Percentiles rank a stretch among this genome's conserved stretches.
phyloP scores from a whole-genome alignment of 2,888 invertebrate genomes.

The Tupiocoris notatus region DNA sequence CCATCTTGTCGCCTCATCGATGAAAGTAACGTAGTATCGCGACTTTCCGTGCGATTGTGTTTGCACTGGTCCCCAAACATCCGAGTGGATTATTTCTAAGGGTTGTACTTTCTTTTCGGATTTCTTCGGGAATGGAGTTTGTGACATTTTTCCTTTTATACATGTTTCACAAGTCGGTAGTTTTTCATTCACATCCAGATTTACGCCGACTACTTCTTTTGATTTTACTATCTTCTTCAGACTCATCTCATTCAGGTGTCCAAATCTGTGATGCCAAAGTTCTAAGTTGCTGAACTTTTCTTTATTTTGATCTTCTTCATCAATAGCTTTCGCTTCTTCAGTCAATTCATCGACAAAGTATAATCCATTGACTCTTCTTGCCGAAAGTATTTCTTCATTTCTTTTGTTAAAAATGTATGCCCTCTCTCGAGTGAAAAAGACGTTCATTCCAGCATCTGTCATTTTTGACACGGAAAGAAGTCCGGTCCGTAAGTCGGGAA shows the following conservation, averaged over 20 bases:
- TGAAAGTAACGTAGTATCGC: conserved; percentile 13
- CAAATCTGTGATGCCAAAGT: background rate
- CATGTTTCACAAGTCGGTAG: background rate
- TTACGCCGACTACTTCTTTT: background rate
- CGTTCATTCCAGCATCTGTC: background rate
- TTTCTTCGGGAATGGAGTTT: conserved; percentile 2
- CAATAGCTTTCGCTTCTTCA: background rate
- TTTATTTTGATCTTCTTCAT: too few species aligned
- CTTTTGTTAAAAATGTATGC: background rate
- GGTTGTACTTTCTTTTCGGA: too few species aligned
- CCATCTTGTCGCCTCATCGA: background rate
- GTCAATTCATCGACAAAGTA: background rate
- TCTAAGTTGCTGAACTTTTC: too few species aligned
- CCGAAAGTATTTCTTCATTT: background rate
- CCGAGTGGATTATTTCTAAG: background rate
- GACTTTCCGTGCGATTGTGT: background rate
- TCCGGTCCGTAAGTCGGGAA: background rate
- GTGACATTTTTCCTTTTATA: background rate
- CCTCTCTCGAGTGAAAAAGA: background rate
- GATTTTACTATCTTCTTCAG: background rate
- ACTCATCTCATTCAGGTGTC: background rate
- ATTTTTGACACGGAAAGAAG: background rate
- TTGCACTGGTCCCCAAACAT: background rate
- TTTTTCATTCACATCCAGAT: background rate
- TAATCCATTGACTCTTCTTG: background rate